Conservation (phyloP, 2,113 vertebrate species). For the Montifringilla adamsi region DNA sequence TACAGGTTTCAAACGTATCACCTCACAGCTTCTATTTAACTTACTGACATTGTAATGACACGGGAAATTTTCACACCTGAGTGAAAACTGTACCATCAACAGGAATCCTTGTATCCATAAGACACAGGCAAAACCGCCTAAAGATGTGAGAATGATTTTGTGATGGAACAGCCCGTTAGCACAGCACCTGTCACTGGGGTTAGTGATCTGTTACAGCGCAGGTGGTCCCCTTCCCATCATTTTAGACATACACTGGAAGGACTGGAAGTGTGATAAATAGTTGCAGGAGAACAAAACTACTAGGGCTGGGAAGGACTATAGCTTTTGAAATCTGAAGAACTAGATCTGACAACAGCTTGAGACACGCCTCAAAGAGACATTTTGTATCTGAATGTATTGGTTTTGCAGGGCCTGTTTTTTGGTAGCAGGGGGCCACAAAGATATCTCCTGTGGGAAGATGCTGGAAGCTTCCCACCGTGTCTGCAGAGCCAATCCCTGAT, state of each 20-base stretch:
- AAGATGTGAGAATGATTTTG: not conserved
- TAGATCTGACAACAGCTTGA: not conserved
- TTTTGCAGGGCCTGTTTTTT: not conserved
- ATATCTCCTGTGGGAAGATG: not conserved
- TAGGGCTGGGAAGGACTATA: not conserved
- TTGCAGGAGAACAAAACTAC: not conserved
- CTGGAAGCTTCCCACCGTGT: not conserved
- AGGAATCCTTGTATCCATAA: not conserved
- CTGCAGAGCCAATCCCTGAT: not conserved
- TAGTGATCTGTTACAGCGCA: not conserved
- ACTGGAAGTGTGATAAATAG: not conserved
- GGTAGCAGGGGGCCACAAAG: not conserved
- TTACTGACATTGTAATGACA: not conserved
- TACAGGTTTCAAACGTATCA: rapidly evolving
- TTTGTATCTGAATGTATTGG: not conserved
- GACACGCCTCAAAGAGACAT: not conserved
- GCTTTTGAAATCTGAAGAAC: not conserved
- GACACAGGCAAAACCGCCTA: rapidly evolving
- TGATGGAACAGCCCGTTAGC: not conserved
- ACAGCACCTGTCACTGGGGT: not conserved
- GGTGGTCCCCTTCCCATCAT: not conserved
- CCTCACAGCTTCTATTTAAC: not conserved
- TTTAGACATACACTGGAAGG: not conserved
- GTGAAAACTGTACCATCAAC: not conserved
- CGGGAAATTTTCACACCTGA: not conserved